A percentile compares a stretch with the other conserved stretches of the same genome.
Conservation (phyloP, 1,140 invertebrate genomes). For the Caenorhabditis remanei region DNA sequence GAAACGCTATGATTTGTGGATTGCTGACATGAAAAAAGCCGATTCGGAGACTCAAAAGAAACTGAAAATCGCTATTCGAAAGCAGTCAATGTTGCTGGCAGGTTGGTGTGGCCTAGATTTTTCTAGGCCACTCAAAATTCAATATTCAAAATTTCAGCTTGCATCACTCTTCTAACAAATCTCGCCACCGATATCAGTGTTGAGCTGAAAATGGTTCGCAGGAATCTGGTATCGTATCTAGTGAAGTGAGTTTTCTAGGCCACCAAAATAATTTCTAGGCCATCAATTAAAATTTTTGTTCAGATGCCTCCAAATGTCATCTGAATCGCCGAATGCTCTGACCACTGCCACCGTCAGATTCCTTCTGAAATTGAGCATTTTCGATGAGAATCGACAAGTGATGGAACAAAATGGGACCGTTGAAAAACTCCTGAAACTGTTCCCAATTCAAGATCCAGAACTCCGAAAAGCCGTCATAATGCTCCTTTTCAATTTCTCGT, state of each 20-base stretch:
- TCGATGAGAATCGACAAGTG: conserved; percentile 91
- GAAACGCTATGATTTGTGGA: conserved; percentile 91
- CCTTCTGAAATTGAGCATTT: conserved; percentile 93
- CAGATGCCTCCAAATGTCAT: conserved; percentile 80
- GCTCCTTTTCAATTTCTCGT: conserved; percentile 95
- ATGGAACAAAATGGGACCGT: conserved; percentile 81
- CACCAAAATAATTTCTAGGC: neutral
- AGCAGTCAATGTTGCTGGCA: conserved; percentile 91
- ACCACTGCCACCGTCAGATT: conserved; percentile 92
- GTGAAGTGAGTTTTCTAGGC: conserved; percentile 81
- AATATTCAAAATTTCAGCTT: conserved; percentile 78
- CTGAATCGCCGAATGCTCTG: conserved; percentile 84
- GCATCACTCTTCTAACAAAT: conserved; percentile 91
- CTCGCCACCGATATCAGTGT: conserved; percentile 92
- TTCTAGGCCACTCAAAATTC: conserved; percentile 31
- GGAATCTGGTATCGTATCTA: conserved; percentile 89
- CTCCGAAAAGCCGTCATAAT: conserved; percentile 89
- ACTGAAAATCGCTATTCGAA: conserved; percentile 85
- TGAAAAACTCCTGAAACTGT: conserved; percentile 1
- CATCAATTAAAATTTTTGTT: conserved; percentile 74
- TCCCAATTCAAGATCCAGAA: conserved; percentile 81
- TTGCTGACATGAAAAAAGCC: conserved; percentile 86
- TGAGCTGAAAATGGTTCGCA: conserved; percentile 96
- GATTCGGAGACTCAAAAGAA: conserved; percentile 82
- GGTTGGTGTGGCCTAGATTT: conserved; percentile 78